A percentile compares a stretch with the other conserved stretches of the same genome.
Conservation (phyloP, 2,113 vertebrate species). For the Ceratotherium simum region DNA sequence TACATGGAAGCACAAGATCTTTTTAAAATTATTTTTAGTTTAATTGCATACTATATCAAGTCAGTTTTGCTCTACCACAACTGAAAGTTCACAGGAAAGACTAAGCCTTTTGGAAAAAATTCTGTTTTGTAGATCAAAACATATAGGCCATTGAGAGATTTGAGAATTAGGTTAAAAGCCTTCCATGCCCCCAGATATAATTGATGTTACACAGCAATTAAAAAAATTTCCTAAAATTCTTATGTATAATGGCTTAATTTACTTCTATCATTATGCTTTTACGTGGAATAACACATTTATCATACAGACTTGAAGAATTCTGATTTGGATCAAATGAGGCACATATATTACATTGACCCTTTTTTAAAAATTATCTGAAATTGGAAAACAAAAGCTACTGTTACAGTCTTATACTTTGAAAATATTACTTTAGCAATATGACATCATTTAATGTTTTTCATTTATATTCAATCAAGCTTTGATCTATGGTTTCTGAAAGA, state of each 20-base stretch:
- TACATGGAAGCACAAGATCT: not conserved
- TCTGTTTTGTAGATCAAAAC: not conserved
- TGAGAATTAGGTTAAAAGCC: conserved; percentile 1
- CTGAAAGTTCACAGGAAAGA: not conserved
- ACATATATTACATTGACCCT: conserved; percentile 27
- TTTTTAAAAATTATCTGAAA: conserved; percentile 33
- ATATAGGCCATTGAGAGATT: not conserved
- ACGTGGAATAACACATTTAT: conserved; percentile 15
- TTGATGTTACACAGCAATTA: not conserved
- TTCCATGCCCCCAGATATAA: not conserved
- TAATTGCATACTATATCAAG: not conserved
- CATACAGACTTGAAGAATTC: conserved; percentile 16
- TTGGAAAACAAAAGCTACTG: conserved; percentile 66
- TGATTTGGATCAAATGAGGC: conserved; percentile 41
- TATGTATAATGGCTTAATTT: conserved; percentile 22
- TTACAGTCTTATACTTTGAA: conserved; percentile 38
- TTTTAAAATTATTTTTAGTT: not conserved
- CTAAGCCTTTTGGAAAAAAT: not conserved
- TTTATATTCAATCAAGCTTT: conserved; percentile 65
- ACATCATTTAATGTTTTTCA: conserved; percentile 70
- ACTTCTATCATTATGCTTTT: conserved; percentile 51
- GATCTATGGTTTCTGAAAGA: conserved; percentile 68
- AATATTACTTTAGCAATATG: conserved; percentile 62
- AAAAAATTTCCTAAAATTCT: conserved; percentile 25
- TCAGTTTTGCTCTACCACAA: not conserved